Percentiles rank a stretch among this genome's conserved stretches.
These are phyloP conservation scores for Sarcophilus harrisii DNA, from an alignment of 2,797 vertebrate genomes.

Conservation along the genomic window DNA sequence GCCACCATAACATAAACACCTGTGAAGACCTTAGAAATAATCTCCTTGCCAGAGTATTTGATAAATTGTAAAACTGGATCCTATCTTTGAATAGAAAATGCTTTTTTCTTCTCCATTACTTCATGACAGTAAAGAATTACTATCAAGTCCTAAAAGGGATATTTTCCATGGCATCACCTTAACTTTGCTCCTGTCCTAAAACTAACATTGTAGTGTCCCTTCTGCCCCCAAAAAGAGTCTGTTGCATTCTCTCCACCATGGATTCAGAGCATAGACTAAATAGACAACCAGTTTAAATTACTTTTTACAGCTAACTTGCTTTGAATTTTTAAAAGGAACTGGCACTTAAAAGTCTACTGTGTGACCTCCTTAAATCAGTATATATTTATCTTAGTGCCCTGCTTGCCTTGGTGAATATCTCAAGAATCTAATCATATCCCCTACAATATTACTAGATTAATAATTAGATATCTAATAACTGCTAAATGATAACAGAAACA, in stretches of 20 bases:
- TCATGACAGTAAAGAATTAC: background rate
- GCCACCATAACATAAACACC: too few relatives aligned
- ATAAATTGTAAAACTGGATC: background rate
- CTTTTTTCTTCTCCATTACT: too few relatives aligned
- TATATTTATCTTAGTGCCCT: accelerated
- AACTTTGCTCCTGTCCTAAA: background rate
- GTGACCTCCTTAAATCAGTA: accelerated
- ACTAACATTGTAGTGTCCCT: background rate
- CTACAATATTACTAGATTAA: background rate
- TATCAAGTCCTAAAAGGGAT: background rate
- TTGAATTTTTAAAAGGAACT: background rate
- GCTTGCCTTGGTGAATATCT: background rate
- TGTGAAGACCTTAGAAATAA: background rate
- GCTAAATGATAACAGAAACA: background rate
- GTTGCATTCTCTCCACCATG: background rate
- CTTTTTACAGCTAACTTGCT: background rate
- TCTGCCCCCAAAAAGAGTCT: background rate
- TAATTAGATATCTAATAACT: background rate
- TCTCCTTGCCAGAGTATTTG: background rate
- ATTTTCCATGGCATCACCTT: background rate
- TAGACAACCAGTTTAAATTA: background rate
- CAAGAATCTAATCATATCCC: background rate
- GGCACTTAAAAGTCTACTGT: background rate
- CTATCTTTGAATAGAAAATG: accelerated
- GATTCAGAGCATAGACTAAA: background rate